Percentiles rank a stretch among this genome's conserved stretches.
phyloP scores from a whole-genome alignment of 2,888 invertebrate genomes.

The Aplocera efformata region DNA sequence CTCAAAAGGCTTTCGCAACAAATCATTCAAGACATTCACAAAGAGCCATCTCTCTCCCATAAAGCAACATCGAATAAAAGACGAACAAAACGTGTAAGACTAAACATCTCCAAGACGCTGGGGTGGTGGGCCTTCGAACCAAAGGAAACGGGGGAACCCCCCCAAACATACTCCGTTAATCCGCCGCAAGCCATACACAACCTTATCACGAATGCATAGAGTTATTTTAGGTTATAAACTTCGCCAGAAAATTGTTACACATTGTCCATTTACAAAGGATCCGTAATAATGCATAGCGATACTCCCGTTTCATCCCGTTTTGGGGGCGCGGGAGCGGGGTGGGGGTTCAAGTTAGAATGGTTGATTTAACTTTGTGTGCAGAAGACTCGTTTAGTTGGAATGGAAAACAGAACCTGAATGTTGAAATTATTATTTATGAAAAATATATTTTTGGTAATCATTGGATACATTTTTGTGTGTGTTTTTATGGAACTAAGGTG shows the following conservation, averaged over 20 bases:
- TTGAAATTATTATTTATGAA: constrained; percentile 11
- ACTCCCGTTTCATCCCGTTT: constrained; percentile 31
- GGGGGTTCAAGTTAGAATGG: constrained; percentile 37
- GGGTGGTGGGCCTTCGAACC: constrained; percentile 33
- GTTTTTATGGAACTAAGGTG: too few species aligned
- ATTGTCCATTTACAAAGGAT: constrained; percentile 55
- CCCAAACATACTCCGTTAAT: constrained; percentile 18
- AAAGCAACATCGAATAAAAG: constrained; percentile 58
- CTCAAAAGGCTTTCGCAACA: constrained; percentile 27
- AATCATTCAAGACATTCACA: constrained; percentile 29
- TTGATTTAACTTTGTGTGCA: constrained; percentile 38
- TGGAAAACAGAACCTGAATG: constrained; percentile 34
- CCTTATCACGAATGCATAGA: constrained; percentile 26
- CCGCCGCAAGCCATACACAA: constrained; percentile 27
- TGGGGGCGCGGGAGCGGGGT: constrained; percentile 23
- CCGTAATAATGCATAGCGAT: constrained; percentile 49
- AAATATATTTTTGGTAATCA: too few species aligned
- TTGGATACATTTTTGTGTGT: too few species aligned
- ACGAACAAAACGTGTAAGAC: constrained; percentile 72
- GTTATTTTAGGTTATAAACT: fast-evolving
- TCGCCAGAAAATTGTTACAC: constrained; percentile 17
- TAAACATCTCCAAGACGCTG: constrained; percentile 72
- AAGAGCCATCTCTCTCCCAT: constrained; percentile 49
- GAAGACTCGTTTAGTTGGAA: constrained; percentile 49
- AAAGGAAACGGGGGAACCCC: constrained; percentile 35